Evolutionary conservation across 2,113 vertebrate species (phyloP).

Genomic region (Rousettus leschenaultii): DNA sequence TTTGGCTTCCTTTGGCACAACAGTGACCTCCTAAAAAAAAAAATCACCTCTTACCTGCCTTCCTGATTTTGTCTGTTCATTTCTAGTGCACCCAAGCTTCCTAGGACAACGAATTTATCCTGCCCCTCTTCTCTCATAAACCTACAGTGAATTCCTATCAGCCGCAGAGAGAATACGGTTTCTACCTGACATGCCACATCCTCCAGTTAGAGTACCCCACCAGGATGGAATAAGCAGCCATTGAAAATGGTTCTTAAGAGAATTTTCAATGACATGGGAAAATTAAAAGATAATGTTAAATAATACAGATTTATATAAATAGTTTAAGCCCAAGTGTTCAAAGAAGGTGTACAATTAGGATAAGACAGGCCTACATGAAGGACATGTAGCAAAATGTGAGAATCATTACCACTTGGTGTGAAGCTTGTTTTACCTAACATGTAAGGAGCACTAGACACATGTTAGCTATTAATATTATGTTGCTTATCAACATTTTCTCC

Average conservation of each 20-base stretch:
- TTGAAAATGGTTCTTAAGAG: neutral
- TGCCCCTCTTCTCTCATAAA: neutral
- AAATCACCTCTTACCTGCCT: neutral
- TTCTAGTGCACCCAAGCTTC: neutral
- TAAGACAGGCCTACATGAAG: neutral
- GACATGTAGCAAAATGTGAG: neutral
- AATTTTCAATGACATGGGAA: neutral
- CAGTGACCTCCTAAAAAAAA: neutral
- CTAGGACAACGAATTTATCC: neutral
- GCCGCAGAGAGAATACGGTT: neutral
- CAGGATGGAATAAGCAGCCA: neutral
- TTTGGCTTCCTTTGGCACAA: neutral
- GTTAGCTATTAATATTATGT: neutral
- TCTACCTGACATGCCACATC: neutral
- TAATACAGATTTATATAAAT: slow-evolving; percentile 17
- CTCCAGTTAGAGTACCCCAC: neutral
- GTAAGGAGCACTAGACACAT: neutral
- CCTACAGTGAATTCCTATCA: neutral
- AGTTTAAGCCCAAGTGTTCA: neutral
- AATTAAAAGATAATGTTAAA: neutral
- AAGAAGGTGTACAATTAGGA: neutral
- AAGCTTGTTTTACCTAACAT: neutral
- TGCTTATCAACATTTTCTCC: neutral
- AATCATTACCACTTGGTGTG: neutral
- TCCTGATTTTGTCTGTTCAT: neutral